These are phyloP conservation scores for Papilio gigon DNA, from an alignment of 2,888 invertebrate species.

Conservation along the genomic window DNA sequence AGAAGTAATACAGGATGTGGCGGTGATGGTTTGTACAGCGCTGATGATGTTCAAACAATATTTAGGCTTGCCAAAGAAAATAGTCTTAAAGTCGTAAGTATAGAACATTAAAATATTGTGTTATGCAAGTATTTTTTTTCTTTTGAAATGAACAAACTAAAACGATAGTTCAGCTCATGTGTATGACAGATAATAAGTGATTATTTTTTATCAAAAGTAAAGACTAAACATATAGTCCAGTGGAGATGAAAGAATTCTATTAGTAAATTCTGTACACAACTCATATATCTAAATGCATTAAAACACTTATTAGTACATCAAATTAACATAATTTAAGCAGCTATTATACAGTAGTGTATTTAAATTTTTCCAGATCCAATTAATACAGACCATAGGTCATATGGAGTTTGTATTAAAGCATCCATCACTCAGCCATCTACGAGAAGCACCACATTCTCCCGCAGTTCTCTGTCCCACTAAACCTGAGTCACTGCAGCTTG, in stretches of 20 bases:
- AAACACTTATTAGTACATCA: too few relatives aligned
- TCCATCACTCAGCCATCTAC: constrained; percentile 83
- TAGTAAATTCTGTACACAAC: too few relatives aligned
- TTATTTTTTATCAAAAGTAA: too few relatives aligned
- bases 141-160: too few relatives aligned
- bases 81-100: constrained; percentile 85
- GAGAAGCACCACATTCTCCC: constrained; percentile 85
- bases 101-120: neutral
- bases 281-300: too few relatives aligned
- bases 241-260: too few relatives aligned
- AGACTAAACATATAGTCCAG: too few relatives aligned
- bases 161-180: too few relatives aligned
- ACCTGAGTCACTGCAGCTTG: constrained; percentile 82
- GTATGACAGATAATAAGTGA: too few relatives aligned
- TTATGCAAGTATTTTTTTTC: constrained; percentile 8
- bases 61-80: constrained; percentile 85
- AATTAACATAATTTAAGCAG: too few relatives aligned
- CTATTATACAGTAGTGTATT: neutral
- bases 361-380: constrained; percentile 78
- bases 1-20: constrained; percentile 78
- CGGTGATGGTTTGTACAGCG: constrained; percentile 82
- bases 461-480: constrained; percentile 89
- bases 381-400: constrained; percentile 94
- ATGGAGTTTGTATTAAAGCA: constrained; percentile 92
- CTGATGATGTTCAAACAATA: constrained; percentile 85